A percentile compares a stretch with the other conserved stretches of the same genome.
Conservation (phyloP, 1,140 invertebrate species). For the Trinorchestia longiramus region DNA sequence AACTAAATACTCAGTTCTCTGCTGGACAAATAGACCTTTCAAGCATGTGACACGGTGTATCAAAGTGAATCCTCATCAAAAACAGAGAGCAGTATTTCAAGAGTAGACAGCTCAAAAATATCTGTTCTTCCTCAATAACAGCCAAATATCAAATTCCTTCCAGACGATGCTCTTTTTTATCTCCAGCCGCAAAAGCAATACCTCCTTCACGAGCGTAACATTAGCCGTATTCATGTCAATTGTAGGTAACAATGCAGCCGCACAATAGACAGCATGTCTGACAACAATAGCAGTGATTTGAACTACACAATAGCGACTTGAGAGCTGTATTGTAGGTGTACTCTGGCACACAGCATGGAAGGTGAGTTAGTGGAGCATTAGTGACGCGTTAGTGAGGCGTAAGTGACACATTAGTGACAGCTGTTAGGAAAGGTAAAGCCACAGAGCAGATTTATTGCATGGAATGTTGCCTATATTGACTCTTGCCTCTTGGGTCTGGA, state of each 20-base stretch:
- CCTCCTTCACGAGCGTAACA: background rate
- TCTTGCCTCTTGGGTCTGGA: background rate
- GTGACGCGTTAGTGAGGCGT: background rate
- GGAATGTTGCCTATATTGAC: background rate
- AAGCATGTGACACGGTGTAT: background rate
- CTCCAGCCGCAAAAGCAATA: background rate
- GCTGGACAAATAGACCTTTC: background rate
- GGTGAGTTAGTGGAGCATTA: background rate
- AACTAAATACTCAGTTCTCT: background rate
- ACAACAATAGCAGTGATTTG: conserved; percentile 1
- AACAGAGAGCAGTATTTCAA: background rate
- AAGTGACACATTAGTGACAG: background rate
- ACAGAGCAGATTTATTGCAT: background rate
- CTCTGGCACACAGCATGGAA: background rate
- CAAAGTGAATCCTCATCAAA: background rate
- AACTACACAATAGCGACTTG: background rate
- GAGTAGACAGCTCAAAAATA: background rate
- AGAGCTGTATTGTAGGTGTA: background rate
- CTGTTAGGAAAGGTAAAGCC: background rate
- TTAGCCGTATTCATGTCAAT: background rate
- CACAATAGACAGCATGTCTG: background rate
- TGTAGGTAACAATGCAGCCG: background rate
- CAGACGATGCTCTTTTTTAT: background rate
- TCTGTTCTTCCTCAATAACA: background rate
- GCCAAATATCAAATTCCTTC: background rate